Percentiles rank a stretch among this genome's conserved stretches.
Evolutionary conservation across 2,113 vertebrate species (phyloP).

Genomic region (Xyliphius kryptos): DNA sequence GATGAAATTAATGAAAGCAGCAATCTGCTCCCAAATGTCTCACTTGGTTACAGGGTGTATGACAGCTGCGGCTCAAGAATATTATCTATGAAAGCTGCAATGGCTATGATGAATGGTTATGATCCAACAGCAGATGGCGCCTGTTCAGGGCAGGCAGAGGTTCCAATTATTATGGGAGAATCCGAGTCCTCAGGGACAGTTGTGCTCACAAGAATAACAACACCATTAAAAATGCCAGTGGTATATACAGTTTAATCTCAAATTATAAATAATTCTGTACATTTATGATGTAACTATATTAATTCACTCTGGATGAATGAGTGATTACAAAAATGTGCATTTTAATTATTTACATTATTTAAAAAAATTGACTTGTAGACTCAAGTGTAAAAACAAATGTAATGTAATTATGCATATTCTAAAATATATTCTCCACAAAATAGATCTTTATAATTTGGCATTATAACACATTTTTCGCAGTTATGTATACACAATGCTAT

Average conservation of each 20-base stretch:
- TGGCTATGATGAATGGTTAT: conserved; percentile 54
- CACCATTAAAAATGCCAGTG: conserved; percentile 23
- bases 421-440: too few species aligned
- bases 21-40: conserved; percentile 54
- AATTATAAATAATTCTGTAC: too few species aligned
- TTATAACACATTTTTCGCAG: too few species aligned
- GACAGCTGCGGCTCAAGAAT: conserved; percentile 65
- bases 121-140: conserved; percentile 31
- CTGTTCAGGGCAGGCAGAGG: conserved; percentile 52
- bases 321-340: too few species aligned
- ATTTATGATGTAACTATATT: too few species aligned
- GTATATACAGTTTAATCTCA: background rate
- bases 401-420: too few species aligned
- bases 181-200: conserved; percentile 65
- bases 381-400: too few species aligned
- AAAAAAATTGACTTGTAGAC: too few species aligned
- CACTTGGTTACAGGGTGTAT: conserved; percentile 62
- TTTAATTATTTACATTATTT: too few species aligned
- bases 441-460: too few species aligned
- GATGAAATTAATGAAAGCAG: conserved; percentile 63
- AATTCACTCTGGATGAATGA: too few species aligned
- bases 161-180: conserved; percentile 65
- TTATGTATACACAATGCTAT: too few species aligned
- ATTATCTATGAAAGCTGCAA: conserved; percentile 42
- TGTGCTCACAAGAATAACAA: conserved; percentile 56